phyloP scores from a whole-genome alignment of 2,113 vertebrate species.

The Lepidothrix coronata region DNA sequence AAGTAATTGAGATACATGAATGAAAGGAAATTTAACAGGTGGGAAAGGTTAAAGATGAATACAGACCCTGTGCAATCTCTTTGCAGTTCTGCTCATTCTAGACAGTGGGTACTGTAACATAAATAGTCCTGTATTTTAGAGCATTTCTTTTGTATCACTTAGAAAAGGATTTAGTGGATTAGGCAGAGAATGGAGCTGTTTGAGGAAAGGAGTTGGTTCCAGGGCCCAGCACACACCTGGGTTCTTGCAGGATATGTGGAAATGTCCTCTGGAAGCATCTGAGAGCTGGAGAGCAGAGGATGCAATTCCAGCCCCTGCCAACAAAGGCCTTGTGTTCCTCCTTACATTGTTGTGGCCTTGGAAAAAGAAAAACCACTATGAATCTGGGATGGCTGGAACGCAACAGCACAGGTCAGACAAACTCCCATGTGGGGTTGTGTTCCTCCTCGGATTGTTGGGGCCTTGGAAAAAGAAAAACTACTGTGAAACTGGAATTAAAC shows the following conservation, averaged over 20 bases:
- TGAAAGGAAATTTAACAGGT: conserved; percentile 61
- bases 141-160: not conserved
- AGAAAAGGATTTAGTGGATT: not conserved
- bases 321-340: not conserved
- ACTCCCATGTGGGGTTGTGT: not conserved
- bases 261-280: not conserved
- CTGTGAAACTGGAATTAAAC: not conserved
- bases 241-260: not conserved
- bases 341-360: not conserved
- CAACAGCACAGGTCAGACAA: not conserved
- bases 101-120: not conserved
- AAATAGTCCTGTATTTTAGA: conserved; percentile 3
- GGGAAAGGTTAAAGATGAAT: conserved; percentile 67
- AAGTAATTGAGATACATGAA: conserved; percentile 60
- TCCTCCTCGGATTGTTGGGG: no score
- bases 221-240: not conserved
- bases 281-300: not conserved
- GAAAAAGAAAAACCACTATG: not conserved
- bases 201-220: not conserved
- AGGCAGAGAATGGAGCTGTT: not conserved
- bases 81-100: not conserved
- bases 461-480: not conserved
- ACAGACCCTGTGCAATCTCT: conserved; percentile 48
- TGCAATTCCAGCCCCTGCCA: not conserved
- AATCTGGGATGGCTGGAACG: not conserved